phyloP scores from a whole-genome alignment of 2,113 vertebrate genomes.

The Esox niger region DNA sequence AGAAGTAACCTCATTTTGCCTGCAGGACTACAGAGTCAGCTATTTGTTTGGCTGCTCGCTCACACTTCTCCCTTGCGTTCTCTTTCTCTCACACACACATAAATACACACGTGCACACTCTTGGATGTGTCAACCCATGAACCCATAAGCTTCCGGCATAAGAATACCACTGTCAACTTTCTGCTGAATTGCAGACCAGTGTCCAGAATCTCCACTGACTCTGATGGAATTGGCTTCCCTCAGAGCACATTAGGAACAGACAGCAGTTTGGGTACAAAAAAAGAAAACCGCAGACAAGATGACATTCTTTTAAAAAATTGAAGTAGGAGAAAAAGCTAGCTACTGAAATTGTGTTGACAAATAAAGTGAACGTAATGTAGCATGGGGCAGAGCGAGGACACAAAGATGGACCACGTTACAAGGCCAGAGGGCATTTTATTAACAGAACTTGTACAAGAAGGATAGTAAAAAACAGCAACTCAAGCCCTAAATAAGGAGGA shows the following conservation, averaged over 20 bases:
- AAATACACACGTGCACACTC: not conserved
- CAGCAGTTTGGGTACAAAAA: constrained; percentile 15
- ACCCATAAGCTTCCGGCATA: constrained; percentile 27
- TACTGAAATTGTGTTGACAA: no score
- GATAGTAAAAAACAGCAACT: no score
- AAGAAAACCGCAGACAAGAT: constrained; percentile 6
- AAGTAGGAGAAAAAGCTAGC: constrained; percentile 1
- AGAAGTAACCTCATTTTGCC: constrained; percentile 65
- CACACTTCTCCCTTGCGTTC: constrained; percentile 23
- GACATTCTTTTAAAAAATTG: constrained; percentile 12
- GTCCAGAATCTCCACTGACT: constrained; percentile 22
- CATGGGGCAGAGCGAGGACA: no score
- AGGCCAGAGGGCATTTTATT: no score
- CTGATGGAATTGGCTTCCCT: constrained; percentile 28
- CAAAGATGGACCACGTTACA: no score
- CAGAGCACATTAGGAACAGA: constrained; percentile 15
- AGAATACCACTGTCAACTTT: constrained; percentile 46
- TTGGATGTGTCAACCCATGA: constrained; percentile 29
- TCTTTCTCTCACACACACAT: constrained; percentile 18
- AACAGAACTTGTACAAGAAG: no score
- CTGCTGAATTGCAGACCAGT: constrained; percentile 43
- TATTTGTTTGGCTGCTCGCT: constrained; percentile 54
- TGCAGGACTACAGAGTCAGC: constrained; percentile 61
- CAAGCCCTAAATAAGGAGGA: no score
- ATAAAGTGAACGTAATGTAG: no score